These are phyloP conservation scores for Regulus satrapa DNA, from an alignment of 2,113 vertebrate species.

Conservation along the genomic window DNA sequence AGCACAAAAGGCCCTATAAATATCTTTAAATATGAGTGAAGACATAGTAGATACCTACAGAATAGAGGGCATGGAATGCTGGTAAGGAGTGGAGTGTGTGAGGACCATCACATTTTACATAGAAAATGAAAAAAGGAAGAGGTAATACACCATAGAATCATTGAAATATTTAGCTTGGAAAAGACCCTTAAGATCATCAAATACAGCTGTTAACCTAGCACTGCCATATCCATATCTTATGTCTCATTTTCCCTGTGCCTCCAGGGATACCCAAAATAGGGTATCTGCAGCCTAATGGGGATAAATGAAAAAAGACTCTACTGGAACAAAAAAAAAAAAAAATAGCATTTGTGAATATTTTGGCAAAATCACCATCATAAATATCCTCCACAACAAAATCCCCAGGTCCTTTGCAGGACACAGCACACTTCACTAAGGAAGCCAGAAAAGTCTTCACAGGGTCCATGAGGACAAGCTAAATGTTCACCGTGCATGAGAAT, in stretches of 20 bases:
- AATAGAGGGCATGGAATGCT: background rate
- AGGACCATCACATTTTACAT: background rate
- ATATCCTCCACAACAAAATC: background rate
- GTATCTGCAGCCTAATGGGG: background rate
- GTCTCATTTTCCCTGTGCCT: background rate
- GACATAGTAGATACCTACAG: background rate
- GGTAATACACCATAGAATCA: background rate
- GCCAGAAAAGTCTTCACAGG: background rate
- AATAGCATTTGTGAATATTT: background rate
- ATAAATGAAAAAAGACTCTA: background rate
- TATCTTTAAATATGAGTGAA: background rate
- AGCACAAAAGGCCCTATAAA: background rate
- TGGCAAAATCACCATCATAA: background rate
- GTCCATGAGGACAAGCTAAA: background rate
- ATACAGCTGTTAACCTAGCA: background rate
- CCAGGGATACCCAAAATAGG: background rate
- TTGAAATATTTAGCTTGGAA: background rate
- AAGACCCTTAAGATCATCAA: background rate
- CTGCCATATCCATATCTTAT: background rate
- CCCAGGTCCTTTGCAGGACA: background rate
- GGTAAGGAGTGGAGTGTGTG: background rate
- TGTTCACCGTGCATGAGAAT: background rate
- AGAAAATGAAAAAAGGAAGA: background rate
- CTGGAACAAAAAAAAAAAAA: background rate
- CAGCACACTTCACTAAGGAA: background rate